A percentile compares a stretch with the other conserved stretches of the same genome.
These are phyloP conservation scores for Diplogasteroides magnus DNA, from an alignment of 1,140 invertebrate species.

Conservation along the genomic window DNA sequence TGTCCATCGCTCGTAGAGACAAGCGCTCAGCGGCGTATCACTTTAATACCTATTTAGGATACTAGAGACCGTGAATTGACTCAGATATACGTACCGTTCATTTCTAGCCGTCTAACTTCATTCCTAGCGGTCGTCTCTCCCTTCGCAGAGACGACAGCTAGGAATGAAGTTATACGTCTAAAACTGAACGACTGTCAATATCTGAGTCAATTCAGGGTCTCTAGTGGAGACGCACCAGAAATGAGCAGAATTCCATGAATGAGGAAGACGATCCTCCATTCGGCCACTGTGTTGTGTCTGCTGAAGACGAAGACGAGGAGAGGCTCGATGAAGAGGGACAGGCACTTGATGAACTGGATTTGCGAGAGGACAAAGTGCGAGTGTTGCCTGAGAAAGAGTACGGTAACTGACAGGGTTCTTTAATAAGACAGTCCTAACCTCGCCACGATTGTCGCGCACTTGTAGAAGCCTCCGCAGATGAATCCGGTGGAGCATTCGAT, in stretches of 20 bases:
- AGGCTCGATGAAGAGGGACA: constrained; percentile 34
- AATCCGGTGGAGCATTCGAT: constrained; percentile 32
- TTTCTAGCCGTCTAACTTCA: no score
- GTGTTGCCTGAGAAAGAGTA: constrained; percentile 32
- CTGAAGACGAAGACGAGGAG: constrained; percentile 30
- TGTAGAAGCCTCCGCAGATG: constrained; percentile 36
- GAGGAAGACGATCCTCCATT: constrained; percentile 33
- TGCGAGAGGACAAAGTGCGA: constrained; percentile 35
- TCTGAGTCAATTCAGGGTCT: no score
- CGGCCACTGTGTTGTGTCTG: constrained; percentile 21
- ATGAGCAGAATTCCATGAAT: constrained; percentile 33
- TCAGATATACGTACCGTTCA: background rate
- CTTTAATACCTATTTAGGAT: background rate
- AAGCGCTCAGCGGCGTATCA: no score
- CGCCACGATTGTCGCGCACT: constrained; percentile 32
- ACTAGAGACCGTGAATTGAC: no score
- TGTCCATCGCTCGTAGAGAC: no score
- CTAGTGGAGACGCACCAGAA: background rate
- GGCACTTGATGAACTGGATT: constrained; percentile 37
- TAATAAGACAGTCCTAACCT: constrained; percentile 3
- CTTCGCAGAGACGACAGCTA: no score
- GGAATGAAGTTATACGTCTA: no score
- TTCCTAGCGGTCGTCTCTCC: no score
- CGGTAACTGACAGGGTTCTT: background rate
- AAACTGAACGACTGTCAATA: no score